Percentiles rank a stretch among this genome's conserved stretches.
phyloP scores from a whole-genome alignment of 2,113 vertebrate species.

The Sardina pilchardus region DNA sequence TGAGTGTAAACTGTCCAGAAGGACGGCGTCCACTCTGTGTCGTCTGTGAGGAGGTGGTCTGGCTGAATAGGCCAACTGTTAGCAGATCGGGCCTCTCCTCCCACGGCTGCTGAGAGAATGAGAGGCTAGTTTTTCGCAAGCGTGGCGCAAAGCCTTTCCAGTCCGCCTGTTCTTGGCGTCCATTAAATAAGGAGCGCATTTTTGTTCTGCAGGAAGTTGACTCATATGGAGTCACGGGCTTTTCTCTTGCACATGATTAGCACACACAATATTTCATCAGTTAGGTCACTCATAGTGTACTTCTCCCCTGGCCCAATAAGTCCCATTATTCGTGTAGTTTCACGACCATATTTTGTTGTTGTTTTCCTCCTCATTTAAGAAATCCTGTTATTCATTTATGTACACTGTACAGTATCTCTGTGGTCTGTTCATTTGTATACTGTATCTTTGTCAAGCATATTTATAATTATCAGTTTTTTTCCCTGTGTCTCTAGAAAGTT shows the following conservation, averaged over 20 bases:
- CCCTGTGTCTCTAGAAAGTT: neutral
- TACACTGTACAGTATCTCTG: neutral
- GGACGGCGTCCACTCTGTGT: conserved; percentile 22
- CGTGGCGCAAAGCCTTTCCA: conserved; percentile 10
- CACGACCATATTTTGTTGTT: too few species aligned
- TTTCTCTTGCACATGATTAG: neutral
- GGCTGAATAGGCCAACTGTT: conserved; percentile 36
- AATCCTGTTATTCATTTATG: too few species aligned
- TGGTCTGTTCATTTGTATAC: too few species aligned
- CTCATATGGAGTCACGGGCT: neutral
- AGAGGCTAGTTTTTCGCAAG: conserved; percentile 27
- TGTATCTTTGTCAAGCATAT: neutral
- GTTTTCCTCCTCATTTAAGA: too few species aligned
- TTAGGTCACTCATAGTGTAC: neutral
- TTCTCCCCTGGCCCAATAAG: neutral
- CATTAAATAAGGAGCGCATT: neutral
- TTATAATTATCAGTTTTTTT: neutral
- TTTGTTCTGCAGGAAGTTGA: neutral
- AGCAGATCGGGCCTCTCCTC: conserved; percentile 43
- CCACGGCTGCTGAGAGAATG: conserved; percentile 56
- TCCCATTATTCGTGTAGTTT: too few species aligned
- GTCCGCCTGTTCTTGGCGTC: neutral
- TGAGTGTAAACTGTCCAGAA: conserved; percentile 3
- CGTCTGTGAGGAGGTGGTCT: neutral
- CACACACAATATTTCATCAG: neutral